These are phyloP conservation scores for Hirudo medicinalis DNA, from an alignment of 1,140 invertebrate species.

Conservation along the genomic window DNA sequence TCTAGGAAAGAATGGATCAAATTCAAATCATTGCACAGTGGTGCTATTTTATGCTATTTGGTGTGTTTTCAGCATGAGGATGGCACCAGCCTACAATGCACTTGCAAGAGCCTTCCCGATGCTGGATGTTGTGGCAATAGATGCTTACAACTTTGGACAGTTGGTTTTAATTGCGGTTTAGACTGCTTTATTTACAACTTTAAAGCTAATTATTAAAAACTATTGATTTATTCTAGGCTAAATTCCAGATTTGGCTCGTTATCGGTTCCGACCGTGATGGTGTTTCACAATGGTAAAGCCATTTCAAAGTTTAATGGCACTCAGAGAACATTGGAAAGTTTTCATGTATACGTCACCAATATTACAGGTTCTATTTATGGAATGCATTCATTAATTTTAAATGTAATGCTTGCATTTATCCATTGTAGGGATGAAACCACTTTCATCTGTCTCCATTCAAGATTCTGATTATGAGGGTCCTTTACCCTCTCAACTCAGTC, in stretches of 20 bases:
- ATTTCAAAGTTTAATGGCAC: conserved; percentile 74
- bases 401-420: conserved; percentile 17
- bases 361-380: conserved; percentile 49
- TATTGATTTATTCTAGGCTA: conserved; percentile 38
- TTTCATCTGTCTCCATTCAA: conserved; percentile 53
- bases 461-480: conserved; percentile 66
- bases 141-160: conserved; percentile 68
- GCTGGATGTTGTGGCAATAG: conserved; percentile 73
- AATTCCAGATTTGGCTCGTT: conserved; percentile 85
- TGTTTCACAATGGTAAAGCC: conserved; percentile 80
- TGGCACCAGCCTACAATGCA: conserved; percentile 78
- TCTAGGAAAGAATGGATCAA: conserved; percentile 42
- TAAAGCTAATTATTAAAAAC: not conserved
- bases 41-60: conserved; percentile 77
- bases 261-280: conserved; percentile 76
- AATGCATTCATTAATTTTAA: not conserved
- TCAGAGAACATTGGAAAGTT: conserved; percentile 61
- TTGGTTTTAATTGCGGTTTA: conserved; percentile 34
- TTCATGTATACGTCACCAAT: conserved; percentile 65
- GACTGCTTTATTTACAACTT: not conserved
- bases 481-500: conserved; percentile 55
- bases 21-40: conserved; percentile 46
- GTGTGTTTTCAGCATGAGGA: conserved; percentile 75
- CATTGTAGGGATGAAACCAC: conserved; percentile 47
- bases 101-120: conserved; percentile 67